Evolutionary conservation across 2,113 vertebrate species (phyloP).

Genomic region (Hippocampus guttulatus): DNA sequence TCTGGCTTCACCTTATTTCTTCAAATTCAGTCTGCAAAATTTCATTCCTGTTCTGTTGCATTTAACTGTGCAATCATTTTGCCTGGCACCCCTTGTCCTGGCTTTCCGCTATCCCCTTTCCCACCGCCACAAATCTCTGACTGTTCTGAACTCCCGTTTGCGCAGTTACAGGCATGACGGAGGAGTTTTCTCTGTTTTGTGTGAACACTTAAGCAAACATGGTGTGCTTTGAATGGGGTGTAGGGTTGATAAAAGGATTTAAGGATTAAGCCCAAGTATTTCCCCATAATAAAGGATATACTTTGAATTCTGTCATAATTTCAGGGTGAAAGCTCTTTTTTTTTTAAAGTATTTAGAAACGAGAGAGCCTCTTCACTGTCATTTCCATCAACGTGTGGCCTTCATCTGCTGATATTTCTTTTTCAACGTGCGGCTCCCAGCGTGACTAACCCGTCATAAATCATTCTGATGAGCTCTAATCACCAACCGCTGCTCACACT

Average conservation of each 20-base stretch:
- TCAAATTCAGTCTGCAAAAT: too few relatives aligned
- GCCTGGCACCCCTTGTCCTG: too few relatives aligned
- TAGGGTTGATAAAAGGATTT: not conserved
- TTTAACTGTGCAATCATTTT: too few relatives aligned
- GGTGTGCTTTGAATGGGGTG: not conserved
- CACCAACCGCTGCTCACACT: not conserved
- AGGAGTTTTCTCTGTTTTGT: not conserved
- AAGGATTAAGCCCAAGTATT: not conserved
- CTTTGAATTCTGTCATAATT: not conserved
- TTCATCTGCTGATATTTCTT: not conserved
- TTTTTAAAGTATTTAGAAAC: not conserved
- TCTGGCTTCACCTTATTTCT: too few relatives aligned
- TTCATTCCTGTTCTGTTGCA: too few relatives aligned
- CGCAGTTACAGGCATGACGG: not conserved
- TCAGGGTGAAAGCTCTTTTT: not conserved
- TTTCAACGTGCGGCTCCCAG: not conserved
- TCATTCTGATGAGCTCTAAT: constrained; percentile 3
- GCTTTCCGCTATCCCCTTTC: too few relatives aligned
- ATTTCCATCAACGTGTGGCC: not conserved
- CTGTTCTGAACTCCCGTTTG: too few relatives aligned
- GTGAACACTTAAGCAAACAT: not conserved
- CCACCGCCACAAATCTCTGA: too few relatives aligned
- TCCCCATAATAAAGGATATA: not conserved
- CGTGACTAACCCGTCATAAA: constrained; percentile 5
- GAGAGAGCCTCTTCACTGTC: not conserved